These are phyloP conservation scores for Cyanoderma ruficeps DNA, from an alignment of 2,113 vertebrate genomes.

Conservation along the genomic window DNA sequence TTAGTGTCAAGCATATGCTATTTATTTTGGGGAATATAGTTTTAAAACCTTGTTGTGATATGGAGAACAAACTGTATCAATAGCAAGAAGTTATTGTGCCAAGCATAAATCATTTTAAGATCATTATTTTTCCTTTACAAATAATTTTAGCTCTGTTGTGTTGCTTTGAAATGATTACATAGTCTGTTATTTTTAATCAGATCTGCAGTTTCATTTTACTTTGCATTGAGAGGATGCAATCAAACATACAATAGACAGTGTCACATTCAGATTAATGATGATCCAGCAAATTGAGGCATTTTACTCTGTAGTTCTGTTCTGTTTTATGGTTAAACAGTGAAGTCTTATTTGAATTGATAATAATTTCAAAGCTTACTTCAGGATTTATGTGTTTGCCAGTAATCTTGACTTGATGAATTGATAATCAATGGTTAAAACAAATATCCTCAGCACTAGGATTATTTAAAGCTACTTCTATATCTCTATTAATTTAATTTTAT, in stretches of 20 bases:
- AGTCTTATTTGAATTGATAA: neutral
- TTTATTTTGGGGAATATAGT: neutral
- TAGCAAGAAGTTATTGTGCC: neutral
- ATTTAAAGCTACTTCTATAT: neutral
- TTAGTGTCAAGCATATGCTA: neutral
- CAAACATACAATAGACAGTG: neutral
- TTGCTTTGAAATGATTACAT: neutral
- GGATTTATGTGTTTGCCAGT: slow-evolving; percentile 1
- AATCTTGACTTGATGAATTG: slow-evolving; percentile 11
- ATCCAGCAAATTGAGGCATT: neutral
- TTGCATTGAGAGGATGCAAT: neutral
- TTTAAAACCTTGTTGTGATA: neutral
- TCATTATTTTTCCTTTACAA: neutral
- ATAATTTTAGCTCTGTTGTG: neutral
- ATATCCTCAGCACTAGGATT: neutral
- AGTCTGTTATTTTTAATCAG: neutral
- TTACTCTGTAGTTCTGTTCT: neutral
- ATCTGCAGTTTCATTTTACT: neutral
- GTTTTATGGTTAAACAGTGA: neutral
- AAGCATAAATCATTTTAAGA: neutral
- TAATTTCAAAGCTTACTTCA: neutral
- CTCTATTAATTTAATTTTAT: neutral
- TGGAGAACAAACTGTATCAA: neutral
- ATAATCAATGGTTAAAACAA: slow-evolving; percentile 15
- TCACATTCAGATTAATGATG: neutral